Evolutionary conservation across 2,888 invertebrate genomes (phyloP), one percentile per base, ranked within the genome.

Genomic region (Sminthurinus aureus): DNA sequence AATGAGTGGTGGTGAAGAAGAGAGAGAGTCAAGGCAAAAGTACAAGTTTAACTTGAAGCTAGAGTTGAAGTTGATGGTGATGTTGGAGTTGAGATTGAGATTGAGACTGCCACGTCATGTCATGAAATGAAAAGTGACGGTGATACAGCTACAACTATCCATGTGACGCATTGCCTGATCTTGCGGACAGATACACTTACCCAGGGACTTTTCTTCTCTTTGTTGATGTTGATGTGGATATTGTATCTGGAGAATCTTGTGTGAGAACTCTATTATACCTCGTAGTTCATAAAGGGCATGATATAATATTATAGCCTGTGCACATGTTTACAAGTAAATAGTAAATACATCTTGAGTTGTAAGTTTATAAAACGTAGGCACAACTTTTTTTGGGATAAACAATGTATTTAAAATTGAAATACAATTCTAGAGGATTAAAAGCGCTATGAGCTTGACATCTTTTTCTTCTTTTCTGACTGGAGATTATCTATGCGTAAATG

Each of bases 121-220:
- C 71, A 71, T 8, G 8, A 67, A 11, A n/a, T 22, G 38, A 38
- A 38, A 38, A 38, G 58, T 58, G 58, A 58, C 58, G 13, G 58
- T 58, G 58, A 58, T 18, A 58, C 9, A 58, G 9, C 58, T 58
- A 58, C 58, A 13, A 38, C 3, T 38, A 38, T 15, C 71, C 13
- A n/a, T 20, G 11, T 69, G 20, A 69, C 69, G n/a, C 69, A 22
- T 20, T 69, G 71, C 71, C 24, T 71, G 71, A 71, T 71, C 24
- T 26, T 71, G 22, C 26, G 71, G 71, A 26, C 71, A 71, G 71
- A 71, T 71, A 71, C 71, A 71, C 71, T 67, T 67, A 22, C n/a
- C 12, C n/a, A 67, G 20, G n/a, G 38, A 38, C 38, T 38, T 38
- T 38, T 38, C 38, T 38, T 38, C 38, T 38, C 38, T 6, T 38